Percentiles rank a stretch among this genome's conserved stretches.
These are phyloP conservation scores for Campaea margaritaria DNA, from an alignment of 2,888 invertebrate species.

Conservation along the genomic window DNA sequence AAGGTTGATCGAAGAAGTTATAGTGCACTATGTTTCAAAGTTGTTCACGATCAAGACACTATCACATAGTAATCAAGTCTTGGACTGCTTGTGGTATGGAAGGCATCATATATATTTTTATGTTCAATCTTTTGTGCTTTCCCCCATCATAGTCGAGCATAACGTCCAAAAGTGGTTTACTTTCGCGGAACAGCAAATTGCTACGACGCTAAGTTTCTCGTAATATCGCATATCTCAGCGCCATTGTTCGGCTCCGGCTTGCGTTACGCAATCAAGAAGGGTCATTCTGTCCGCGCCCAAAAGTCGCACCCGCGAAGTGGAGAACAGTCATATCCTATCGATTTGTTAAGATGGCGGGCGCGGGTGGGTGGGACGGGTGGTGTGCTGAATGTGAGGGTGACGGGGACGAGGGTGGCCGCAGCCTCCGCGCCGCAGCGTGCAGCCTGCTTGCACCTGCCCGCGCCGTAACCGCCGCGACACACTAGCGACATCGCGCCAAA, in stretches of 20 bases:
- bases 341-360: conserved; percentile 85
- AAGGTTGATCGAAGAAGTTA: conserved; percentile 5
- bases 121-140: neutral
- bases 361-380: conserved; percentile 61
- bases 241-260: conserved; percentile 60
- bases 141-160: neutral
- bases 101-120: neutral
- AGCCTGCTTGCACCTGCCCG: conserved; percentile 81
- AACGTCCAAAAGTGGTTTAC: conserved; percentile 1
- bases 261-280: conserved; percentile 76
- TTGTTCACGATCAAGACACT: conserved; percentile 7
- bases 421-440: conserved; percentile 81
- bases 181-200: conserved; percentile 20
- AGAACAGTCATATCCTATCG: conserved; percentile 86
- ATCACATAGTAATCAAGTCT: neutral
- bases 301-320: conserved; percentile 82
- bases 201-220: conserved; percentile 25
- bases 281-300: conserved; percentile 82
- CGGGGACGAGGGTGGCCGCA: conserved; percentile 69
- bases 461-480: conserved; percentile 70
- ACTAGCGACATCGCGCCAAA: conserved; percentile 62
- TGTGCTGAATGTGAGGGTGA: conserved; percentile 58
- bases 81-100: neutral
- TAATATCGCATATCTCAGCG: conserved; percentile 42
- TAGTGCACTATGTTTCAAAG: conserved; percentile 5